These are phyloP conservation scores for Gasterosteus aculeatus DNA, from an alignment of 2,113 vertebrate species.

Conservation along the genomic window DNA sequence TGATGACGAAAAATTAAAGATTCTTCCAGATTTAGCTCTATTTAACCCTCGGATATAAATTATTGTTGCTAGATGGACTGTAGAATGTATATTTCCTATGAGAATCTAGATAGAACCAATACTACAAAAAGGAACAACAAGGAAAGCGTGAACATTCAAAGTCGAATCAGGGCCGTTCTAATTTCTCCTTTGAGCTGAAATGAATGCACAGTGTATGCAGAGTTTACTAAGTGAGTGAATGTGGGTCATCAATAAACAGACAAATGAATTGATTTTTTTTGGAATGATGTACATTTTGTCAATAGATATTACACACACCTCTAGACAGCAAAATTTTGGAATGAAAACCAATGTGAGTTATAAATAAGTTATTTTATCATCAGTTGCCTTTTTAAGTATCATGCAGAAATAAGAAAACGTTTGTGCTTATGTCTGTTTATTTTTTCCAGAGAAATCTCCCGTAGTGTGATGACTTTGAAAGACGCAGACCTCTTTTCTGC, in stretches of 20 bases:
- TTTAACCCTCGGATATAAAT: constrained; percentile 1
- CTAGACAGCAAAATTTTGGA: neutral
- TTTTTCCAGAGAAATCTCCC: neutral
- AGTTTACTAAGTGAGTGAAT: neutral
- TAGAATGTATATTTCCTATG: neutral
- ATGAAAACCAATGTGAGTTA: neutral
- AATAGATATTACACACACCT: neutral
- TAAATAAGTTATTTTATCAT: neutral
- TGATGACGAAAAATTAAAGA: neutral
- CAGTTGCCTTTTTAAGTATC: neutral
- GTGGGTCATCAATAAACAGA: neutral
- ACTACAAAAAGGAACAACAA: no score
- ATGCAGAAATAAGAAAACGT: neutral
- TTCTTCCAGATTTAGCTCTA: constrained; percentile 10
- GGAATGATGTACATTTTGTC: neutral
- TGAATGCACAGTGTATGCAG: neutral
- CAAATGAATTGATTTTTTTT: neutral
- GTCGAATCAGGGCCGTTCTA: neutral
- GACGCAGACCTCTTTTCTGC: neutral
- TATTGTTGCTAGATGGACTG: neutral
- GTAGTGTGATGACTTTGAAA: neutral
- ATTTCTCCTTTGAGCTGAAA: neutral
- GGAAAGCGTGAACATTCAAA: neutral
- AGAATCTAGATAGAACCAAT: neutral
- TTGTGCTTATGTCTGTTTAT: neutral